A percentile compares a stretch with the other conserved stretches of the same genome.
Conservation (phyloP, 2,113 vertebrate species). For the Mastomys natalensis region DNA sequence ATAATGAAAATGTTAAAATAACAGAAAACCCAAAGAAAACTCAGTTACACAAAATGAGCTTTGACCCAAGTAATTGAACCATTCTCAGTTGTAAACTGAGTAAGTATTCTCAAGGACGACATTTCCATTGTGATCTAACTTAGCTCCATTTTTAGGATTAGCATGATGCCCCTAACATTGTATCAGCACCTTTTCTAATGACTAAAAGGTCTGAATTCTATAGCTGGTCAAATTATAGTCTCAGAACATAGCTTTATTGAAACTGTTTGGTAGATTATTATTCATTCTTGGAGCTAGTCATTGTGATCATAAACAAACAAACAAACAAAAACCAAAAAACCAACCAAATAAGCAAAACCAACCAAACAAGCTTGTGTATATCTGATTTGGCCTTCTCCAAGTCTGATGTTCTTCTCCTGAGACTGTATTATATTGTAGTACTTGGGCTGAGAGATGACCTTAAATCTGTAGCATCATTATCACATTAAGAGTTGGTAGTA, state of each 20-base stretch:
- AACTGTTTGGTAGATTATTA: not conserved
- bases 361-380: not conserved
- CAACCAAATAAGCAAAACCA: too few relatives aligned
- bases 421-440: not conserved
- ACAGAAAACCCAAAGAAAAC: not conserved
- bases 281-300: not conserved
- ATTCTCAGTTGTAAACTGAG: not conserved
- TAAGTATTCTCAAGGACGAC: not conserved
- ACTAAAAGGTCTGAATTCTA: not conserved
- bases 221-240: not conserved
- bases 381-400: not conserved
- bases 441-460: not conserved
- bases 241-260: not conserved
- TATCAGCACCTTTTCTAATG: not conserved
- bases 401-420: not conserved
- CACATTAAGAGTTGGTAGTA: not conserved
- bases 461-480: not conserved
- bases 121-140: not conserved
- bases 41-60: not conserved
- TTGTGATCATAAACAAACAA: not conserved
- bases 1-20: not conserved
- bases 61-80: not conserved
- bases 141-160: not conserved
- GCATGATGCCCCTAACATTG: not conserved
- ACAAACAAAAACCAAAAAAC: not conserved